Conservation (phyloP, 2,113 vertebrate genomes). For the Aptenodytes patagonicus region DNA sequence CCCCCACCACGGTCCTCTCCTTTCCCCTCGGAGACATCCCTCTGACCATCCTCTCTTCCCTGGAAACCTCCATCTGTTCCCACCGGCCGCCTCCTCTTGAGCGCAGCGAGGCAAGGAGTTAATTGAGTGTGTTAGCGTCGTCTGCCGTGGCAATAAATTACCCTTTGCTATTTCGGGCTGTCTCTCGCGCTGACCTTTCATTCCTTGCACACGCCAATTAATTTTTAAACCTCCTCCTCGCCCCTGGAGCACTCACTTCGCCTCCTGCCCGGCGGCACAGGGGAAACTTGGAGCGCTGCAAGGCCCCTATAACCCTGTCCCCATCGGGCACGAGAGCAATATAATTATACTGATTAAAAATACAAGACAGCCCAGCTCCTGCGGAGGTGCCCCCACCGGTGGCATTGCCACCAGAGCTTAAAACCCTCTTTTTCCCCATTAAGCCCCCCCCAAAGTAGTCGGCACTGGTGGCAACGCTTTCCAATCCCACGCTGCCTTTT, state of each 20-base stretch:
- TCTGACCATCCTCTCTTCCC: not conserved
- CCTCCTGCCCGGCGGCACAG: not conserved
- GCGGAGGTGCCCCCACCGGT: fast-evolving
- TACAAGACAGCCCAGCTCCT: not conserved
- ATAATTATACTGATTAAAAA: not conserved
- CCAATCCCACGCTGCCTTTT: not conserved
- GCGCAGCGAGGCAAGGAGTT: not conserved
- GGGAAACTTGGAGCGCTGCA: not conserved
- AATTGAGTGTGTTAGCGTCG: not conserved
- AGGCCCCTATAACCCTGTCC: fast-evolving
- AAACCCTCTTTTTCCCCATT: not conserved
- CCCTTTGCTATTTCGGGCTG: slow-evolving; percentile 1
- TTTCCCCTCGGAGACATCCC: not conserved
- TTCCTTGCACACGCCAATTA: not conserved
- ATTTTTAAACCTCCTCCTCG: not conserved
- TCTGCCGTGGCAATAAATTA: slow-evolving; percentile 7
- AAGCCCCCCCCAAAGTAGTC: fast-evolving
- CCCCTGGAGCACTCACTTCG: not conserved
- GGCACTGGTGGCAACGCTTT: fast-evolving
- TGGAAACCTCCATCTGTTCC: slow-evolving; percentile 6
- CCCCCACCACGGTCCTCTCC: fast-evolving
- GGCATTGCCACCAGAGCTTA: not conserved
- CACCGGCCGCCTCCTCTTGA: fast-evolving
- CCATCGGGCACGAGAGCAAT: fast-evolving
- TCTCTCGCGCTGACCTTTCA: not conserved